Conservation (phyloP, 1,140 invertebrate genomes). For the Mylabris phalerata region DNA sequence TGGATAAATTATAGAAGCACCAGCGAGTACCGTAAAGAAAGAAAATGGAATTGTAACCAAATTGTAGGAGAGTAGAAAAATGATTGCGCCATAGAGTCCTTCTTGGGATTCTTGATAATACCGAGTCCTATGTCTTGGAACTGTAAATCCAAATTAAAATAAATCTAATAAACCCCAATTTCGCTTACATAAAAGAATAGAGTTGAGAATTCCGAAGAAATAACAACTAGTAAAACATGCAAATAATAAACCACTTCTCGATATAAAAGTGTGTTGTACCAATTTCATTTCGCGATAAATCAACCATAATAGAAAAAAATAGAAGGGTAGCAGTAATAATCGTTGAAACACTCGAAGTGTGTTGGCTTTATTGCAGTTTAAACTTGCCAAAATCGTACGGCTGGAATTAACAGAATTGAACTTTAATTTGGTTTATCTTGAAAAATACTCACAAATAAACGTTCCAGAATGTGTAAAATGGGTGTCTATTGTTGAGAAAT, state of each 20-base stretch:
- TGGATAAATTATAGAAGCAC: conserved; percentile 66
- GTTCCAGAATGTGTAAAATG: background rate
- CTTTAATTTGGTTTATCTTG: background rate
- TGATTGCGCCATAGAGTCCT: conserved; percentile 77
- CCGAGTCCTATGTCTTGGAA: conserved; percentile 73
- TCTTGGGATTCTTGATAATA: conserved; percentile 87
- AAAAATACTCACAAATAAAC: conserved; percentile 47
- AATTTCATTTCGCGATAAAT: conserved; percentile 70
- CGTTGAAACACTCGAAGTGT: conserved; percentile 58
- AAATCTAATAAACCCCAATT: conserved; percentile 18
- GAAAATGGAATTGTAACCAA: conserved; percentile 75
- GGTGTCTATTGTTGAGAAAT: too few species aligned
- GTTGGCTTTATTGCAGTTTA: conserved; percentile 67
- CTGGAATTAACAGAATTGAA: conserved; percentile 45
- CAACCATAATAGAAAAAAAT: conserved; percentile 69
- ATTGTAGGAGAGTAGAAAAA: conserved; percentile 73
- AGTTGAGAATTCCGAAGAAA: conserved; percentile 71
- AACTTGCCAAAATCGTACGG: conserved; percentile 65
- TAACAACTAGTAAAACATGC: conserved; percentile 73
- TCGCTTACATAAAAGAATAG: conserved; percentile 67
- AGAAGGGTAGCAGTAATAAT: conserved; percentile 67
- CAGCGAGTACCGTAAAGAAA: conserved; percentile 58
- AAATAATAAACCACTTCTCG: conserved; percentile 72
- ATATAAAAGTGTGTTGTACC: conserved; percentile 67
- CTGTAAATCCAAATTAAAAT: conserved; percentile 33